A percentile compares a stretch with the other conserved stretches of the same genome.
Conservation (phyloP, 2,797 vertebrate genomes). For the Melanotaenia pygmaea region DNA sequence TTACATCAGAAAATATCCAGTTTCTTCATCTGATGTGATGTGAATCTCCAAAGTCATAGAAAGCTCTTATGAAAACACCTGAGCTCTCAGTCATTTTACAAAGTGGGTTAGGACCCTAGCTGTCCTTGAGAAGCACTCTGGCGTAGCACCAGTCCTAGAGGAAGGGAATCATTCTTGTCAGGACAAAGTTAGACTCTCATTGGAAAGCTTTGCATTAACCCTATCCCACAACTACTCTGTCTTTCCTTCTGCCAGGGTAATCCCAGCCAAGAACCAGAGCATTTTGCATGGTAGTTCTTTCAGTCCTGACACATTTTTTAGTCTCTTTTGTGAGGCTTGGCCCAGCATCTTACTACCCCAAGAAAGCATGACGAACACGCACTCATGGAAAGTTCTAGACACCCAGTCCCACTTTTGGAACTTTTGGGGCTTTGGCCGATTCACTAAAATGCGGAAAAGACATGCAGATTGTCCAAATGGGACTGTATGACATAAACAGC, state of each 20-base stretch:
- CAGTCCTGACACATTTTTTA: constrained; percentile 22
- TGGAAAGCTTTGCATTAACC: constrained; percentile 65
- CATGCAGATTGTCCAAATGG: constrained; percentile 60
- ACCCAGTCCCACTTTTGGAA: constrained; percentile 26
- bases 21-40: constrained; percentile 31
- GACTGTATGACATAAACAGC: constrained; percentile 58
- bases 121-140: constrained; percentile 73
- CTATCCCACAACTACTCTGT: constrained; percentile 58
- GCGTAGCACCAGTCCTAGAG: constrained; percentile 68
- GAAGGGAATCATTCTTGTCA: constrained; percentile 70
- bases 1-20: constrained; percentile 13
- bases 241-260: constrained; percentile 56
- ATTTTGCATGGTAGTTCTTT: constrained; percentile 46
- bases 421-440: constrained; percentile 29
- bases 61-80: constrained; percentile 47
- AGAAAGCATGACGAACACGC: constrained; percentile 16
- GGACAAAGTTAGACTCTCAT: constrained; percentile 56
- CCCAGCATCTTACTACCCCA: constrained; percentile 6
- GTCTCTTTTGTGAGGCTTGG: constrained; percentile 27
- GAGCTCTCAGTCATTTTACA: constrained; percentile 54
- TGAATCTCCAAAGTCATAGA: constrained; percentile 35
- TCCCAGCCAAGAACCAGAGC: constrained; percentile 52
- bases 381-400: constrained; percentile 53
- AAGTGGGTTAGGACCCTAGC: constrained; percentile 62
- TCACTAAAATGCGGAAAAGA: constrained; percentile 19